A percentile compares a stretch with the other conserved stretches of the same genome.
Conservation (phyloP, 2,888 invertebrate genomes). For the Biston stratarius region DNA sequence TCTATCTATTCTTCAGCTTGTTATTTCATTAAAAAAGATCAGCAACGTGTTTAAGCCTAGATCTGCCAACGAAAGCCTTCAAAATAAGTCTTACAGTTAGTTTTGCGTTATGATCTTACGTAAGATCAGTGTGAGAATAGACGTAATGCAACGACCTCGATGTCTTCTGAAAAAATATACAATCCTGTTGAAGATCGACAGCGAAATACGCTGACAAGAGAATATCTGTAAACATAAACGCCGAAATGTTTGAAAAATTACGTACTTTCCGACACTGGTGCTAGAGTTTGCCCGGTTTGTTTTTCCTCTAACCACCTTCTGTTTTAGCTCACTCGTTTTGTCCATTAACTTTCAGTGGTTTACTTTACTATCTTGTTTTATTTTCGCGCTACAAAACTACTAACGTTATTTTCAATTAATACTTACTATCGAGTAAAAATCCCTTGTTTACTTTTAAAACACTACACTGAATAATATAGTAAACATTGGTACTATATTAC, state of each 20-base stretch:
- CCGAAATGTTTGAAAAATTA: slow-evolving; percentile 56
- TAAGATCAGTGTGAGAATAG: not conserved
- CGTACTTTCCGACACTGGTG: slow-evolving; percentile 48
- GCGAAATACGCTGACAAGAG: slow-evolving; percentile 39
- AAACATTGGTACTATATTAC: not conserved
- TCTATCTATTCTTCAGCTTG: too few relatives aligned
- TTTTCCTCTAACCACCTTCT: slow-evolving; percentile 73
- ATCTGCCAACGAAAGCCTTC: too few relatives aligned
- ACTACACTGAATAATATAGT: slow-evolving; percentile 1
- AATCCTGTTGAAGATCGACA: slow-evolving; percentile 32
- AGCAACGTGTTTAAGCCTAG: too few relatives aligned
- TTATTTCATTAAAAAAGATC: too few relatives aligned
- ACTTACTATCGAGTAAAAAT: slow-evolving; percentile 36
- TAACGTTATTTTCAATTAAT: slow-evolving; percentile 51
- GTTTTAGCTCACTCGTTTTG: slow-evolving; percentile 83
- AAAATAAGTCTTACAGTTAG: not conserved
- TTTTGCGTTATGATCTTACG: not conserved
- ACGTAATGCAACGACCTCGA: slow-evolving; percentile 13
- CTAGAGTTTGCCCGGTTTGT: slow-evolving; percentile 56
- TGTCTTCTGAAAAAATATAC: slow-evolving; percentile 19
- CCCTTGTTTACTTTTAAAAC: slow-evolving; percentile 11
- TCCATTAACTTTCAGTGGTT: slow-evolving; percentile 81
- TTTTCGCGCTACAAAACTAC: slow-evolving; percentile 49
- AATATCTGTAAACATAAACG: slow-evolving; percentile 47
- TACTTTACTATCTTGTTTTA: slow-evolving; percentile 69